A percentile compares a stretch with the other conserved stretches of the same genome.
phyloP scores from a whole-genome alignment of 2,888 invertebrate genomes.

The Ligdia adustata region DNA sequence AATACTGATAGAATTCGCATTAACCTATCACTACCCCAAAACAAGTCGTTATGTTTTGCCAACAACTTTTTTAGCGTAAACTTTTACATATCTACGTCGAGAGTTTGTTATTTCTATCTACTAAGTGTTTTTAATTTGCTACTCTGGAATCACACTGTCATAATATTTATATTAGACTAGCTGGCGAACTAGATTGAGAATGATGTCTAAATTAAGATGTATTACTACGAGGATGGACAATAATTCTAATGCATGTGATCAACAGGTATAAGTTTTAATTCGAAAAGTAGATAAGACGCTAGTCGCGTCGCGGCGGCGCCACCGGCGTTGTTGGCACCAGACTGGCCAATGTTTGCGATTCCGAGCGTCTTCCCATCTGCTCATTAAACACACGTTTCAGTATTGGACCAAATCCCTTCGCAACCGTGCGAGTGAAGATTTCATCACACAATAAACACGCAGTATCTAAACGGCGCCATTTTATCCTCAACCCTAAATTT shows the following conservation, averaged over 20 bases:
- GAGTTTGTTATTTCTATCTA: slow-evolving; percentile 19
- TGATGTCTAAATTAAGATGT: slow-evolving; percentile 13
- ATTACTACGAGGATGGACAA: slow-evolving; percentile 8
- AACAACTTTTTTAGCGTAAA: slow-evolving; percentile 22
- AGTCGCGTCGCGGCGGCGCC: slow-evolving; percentile 66
- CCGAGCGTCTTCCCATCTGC: slow-evolving; percentile 77
- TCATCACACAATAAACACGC: slow-evolving; percentile 42
- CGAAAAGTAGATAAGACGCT: slow-evolving; percentile 63
- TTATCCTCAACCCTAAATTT: slow-evolving; percentile 38
- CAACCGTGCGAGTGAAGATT: slow-evolving; percentile 65
- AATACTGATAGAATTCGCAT: slow-evolving; percentile 8
- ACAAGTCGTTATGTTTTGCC: slow-evolving; percentile 14
- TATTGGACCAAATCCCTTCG: slow-evolving; percentile 70
- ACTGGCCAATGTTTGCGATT: slow-evolving; percentile 67
- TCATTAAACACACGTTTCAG: slow-evolving; percentile 77
- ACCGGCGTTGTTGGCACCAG: slow-evolving; percentile 71
- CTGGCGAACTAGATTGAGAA: slow-evolving; percentile 2
- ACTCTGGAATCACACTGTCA: slow-evolving; percentile 20
- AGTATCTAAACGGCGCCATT: slow-evolving; percentile 60
- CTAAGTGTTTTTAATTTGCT: slow-evolving; percentile 23
- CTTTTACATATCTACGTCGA: slow-evolving; percentile 11
- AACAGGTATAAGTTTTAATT: slow-evolving; percentile 47
- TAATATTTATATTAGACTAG: slow-evolving; percentile 27
- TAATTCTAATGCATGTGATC: slow-evolving; percentile 8
- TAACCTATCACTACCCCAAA: slow-evolving; percentile 14